Conservation (phyloP, 2,797 vertebrate genomes). For the Schizothorax lantsangensis region DNA sequence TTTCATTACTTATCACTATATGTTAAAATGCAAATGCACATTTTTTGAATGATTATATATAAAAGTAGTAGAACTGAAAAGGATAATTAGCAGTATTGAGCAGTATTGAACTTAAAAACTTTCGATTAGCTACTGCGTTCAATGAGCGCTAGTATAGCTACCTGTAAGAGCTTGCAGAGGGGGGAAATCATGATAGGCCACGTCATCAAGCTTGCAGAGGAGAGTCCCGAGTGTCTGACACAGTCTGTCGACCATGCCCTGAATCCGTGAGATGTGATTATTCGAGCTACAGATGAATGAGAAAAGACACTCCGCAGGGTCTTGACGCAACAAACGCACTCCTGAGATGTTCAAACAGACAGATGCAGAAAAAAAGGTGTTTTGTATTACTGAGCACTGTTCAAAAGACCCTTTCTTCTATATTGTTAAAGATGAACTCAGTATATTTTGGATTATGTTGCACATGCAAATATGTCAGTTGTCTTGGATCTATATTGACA, state of each 20-base stretch:
- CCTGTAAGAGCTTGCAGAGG: constrained; percentile 83
- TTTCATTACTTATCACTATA: neutral
- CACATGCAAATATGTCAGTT: neutral
- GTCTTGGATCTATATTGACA: neutral
- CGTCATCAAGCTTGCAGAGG: constrained; percentile 82
- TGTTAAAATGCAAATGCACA: neutral
- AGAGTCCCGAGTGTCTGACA: constrained; percentile 83
- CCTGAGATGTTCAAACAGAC: constrained; percentile 72
- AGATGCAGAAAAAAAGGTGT: neutral
- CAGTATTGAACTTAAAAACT: neutral
- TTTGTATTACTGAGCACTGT: neutral
- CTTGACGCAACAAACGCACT: constrained; percentile 90
- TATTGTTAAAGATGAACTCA: neutral
- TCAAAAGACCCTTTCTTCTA: neutral
- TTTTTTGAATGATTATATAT: neutral
- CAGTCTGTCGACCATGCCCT: constrained; percentile 90
- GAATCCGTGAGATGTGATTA: constrained; percentile 94
- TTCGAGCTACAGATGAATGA: constrained; percentile 97
- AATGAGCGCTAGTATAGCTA: constrained; percentile 54
- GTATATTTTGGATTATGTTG: neutral
- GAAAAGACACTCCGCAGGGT: constrained; percentile 92
- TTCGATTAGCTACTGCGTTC: neutral
- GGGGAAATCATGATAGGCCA: constrained; percentile 87
- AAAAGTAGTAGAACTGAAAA: neutral
- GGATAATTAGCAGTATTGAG: neutral